Base-by-base conservation (phyloP, 2,888 invertebrate genomes). In the Lysandra bellargus region DNA sequence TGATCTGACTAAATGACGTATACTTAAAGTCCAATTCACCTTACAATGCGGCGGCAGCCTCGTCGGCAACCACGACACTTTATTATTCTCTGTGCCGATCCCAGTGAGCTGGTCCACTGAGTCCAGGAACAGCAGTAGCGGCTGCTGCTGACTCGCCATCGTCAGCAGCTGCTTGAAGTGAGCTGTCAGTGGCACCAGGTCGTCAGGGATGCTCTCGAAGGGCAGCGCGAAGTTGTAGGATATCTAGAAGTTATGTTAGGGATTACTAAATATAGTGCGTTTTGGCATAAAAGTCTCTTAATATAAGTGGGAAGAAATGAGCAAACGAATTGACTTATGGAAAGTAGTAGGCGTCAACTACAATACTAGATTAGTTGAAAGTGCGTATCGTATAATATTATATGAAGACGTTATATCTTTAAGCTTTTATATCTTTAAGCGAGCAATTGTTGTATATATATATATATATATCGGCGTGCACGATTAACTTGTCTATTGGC, bases 21-120 rank as follows among this genome's bases (percentile, higher is more conserved):
- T 17, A 12, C 1, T 74, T 60, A 23, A 78, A 57, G 14, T 7
- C 33, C 75, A 89, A 9, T 1, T 64, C 12, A 98, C 97, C 95
- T 99, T 98, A 88, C 98, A 98, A 91, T 98, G 95, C 1, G 96
- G 95, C 0, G 99, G 99, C 57, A 99, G 92, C 82, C 98, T 95
- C 0, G 98, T 98, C 0, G 99, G 99, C 84, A 99, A 93, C 99
- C 99, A 99, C 0, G 99, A 98, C 57, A 99, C 97, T 91, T 99
- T 98, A 86, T 99, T 99, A 44, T 98, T 98, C 85, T 98, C 98
- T 84, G 98, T 98, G 0, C 98, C 97, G 0, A 94, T 91, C 0
- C 98, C 98, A 6, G 99, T 99, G 78, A 99, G 95, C 90, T 99
- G 99, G 93, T 99, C 99, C 1, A 99, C 98, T 0, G 99, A 99